Conservation (phyloP, 2,888 invertebrate genomes). For the Anagyrus pseudococci region DNA sequence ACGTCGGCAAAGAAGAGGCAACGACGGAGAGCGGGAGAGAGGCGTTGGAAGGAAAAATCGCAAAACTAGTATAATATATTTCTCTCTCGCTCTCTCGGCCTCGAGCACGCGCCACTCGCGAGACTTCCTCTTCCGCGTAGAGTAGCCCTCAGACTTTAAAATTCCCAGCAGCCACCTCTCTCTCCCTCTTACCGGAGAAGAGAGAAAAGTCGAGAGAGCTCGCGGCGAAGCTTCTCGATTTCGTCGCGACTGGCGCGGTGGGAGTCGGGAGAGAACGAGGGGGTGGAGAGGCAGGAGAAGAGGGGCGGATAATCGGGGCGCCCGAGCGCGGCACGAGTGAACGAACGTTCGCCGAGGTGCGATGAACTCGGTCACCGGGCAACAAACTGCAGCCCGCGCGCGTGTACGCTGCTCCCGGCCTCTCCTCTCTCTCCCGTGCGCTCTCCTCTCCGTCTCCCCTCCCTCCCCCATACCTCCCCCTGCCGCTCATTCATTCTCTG, state of each 20-base stretch:
- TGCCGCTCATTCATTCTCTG: background rate
- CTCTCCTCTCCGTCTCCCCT: slow-evolving; percentile 26
- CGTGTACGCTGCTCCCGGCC: slow-evolving; percentile 13
- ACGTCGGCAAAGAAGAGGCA: background rate
- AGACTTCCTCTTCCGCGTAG: background rate
- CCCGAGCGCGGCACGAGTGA: slow-evolving; percentile 29
- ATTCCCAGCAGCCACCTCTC: too few relatives aligned
- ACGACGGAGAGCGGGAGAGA: background rate
- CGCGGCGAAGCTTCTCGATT: slow-evolving; percentile 57
- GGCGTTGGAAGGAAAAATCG: background rate
- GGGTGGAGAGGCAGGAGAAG: background rate
- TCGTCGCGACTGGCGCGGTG: slow-evolving; percentile 40
- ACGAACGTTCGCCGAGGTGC: slow-evolving; percentile 49
- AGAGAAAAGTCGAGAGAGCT: slow-evolving; percentile 4
- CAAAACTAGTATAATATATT: too few relatives aligned
- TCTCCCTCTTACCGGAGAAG: too few relatives aligned
- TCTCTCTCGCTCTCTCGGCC: background rate
- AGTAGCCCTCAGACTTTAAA: too few relatives aligned
- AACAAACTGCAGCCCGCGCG: slow-evolving; percentile 57
- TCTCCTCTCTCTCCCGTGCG: slow-evolving; percentile 14
- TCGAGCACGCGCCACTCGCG: background rate
- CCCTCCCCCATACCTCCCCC: slow-evolving; percentile 20
- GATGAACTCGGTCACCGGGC: slow-evolving; percentile 63
- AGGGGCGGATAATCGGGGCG: slow-evolving; percentile 30
- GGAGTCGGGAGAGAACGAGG: background rate